phyloP scores from a whole-genome alignment of 2,797 vertebrate genomes.

The Synaphobranchus kaupii region DNA sequence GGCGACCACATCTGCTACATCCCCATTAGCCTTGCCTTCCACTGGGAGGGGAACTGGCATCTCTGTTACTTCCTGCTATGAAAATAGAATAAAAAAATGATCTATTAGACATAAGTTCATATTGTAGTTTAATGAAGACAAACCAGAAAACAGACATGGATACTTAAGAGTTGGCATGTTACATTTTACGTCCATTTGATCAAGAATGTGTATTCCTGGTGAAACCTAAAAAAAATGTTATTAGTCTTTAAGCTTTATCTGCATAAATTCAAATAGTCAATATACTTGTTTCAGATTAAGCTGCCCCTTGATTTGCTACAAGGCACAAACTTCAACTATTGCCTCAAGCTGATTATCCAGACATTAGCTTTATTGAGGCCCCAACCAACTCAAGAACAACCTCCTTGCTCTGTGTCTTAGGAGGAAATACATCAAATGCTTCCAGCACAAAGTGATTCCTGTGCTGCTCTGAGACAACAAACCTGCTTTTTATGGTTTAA shows the following conservation, averaged over 20 bases:
- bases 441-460: conserved; percentile 45
- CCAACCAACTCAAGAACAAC: conserved; percentile 1
- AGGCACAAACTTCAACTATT: not conserved
- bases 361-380: conserved; percentile 26
- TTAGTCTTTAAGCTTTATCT: not conserved
- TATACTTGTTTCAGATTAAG: not conserved
- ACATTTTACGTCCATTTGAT: not conserved
- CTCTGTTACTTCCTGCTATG: conserved; percentile 70
- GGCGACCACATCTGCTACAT: conserved; percentile 53
- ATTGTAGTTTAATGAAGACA: not conserved
- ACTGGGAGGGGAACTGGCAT: conserved; percentile 58
- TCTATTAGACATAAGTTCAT: not conserved
- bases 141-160: not conserved
- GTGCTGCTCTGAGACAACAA: conserved; percentile 44
- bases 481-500: conserved; percentile 55
- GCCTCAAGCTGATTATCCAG: conserved; percentile 19
- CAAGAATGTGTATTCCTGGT: not conserved
- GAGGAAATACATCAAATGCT: conserved; percentile 24
- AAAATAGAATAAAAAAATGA: conserved; percentile 41
- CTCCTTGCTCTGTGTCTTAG: conserved; percentile 42
- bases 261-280: not conserved
- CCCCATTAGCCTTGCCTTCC: conserved; percentile 66
- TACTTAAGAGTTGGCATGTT: not conserved
- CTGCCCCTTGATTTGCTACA: conserved; percentile 21
- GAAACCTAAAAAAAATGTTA: not conserved